Evolutionary conservation across 2,888 invertebrate species (phyloP), one percentile per base, ranked within the genome.

Genomic region (Leptothorax acervorum): DNA sequence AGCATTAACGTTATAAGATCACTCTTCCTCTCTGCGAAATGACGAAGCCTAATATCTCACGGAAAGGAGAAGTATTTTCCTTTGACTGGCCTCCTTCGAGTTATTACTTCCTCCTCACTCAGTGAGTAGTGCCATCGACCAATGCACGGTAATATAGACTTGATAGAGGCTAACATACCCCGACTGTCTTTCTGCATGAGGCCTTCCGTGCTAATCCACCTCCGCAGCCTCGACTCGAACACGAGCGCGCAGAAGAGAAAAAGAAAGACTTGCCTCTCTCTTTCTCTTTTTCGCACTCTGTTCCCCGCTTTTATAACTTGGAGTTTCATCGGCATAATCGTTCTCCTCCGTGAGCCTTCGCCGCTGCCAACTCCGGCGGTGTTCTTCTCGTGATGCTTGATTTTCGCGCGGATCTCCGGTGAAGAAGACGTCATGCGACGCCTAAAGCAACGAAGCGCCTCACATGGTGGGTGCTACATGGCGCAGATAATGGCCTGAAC

Each of bases 121-220:
- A 70, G 57, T 71, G 85, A 82, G 79, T 75, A 86, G 76, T 88
- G 85, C 84, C 82, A 85, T 87, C 83, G 83, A 62, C 55, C 85
- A 78, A 82, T 83, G 42, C 62, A 75, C 71, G 74, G 82, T 87
- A 85, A 86, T 86, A 85, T 78, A 85, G 71, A 84, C 87, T 83
- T 83, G 90, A 90, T 88, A 89, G 83, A 79, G 63, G 65, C 81
- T 86, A 88, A 88, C 87, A 89, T 85, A 82, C 68, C 71, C 85
- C 84, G 85, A 87, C 87, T 68, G 48, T 68, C 66, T 68, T 68
- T 68, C 66, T 79, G 71, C 84, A 83, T 84, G 85, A 85, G 76
- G 86, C 86, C 91, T 89, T 90, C 91, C 85, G 86, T 88, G 83
- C 84, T 83, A 82, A 85, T 84, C 62, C 76, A 82, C 73, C 84